Conservation (phyloP, 2,797 vertebrate genomes). For the Lagothrix lagotricha region DNA sequence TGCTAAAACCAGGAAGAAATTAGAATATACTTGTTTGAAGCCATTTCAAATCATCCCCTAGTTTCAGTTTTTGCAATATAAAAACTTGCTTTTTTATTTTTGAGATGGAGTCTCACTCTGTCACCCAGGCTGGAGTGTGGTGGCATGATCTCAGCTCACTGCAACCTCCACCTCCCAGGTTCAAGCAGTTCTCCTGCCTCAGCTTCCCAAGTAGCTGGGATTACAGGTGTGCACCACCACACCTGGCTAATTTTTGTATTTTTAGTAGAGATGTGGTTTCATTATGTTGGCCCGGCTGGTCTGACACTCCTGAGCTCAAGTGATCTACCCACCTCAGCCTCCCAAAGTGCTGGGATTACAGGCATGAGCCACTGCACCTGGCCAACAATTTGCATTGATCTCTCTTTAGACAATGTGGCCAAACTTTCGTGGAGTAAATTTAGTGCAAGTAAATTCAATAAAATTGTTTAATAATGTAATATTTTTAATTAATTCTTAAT, state of each 20-base stretch:
- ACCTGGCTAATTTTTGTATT: background rate
- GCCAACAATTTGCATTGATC: background rate
- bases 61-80: background rate
- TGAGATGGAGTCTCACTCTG: no score
- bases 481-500: background rate
- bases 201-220: no score
- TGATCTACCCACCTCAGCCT: background rate
- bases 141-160: no score
- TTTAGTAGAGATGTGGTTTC: background rate
- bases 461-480: background rate
- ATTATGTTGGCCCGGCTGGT: background rate
- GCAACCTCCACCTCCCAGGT: no score
- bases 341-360: background rate
- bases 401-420: background rate
- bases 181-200: no score
- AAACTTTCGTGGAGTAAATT: background rate
- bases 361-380: background rate
- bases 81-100: background rate
- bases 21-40: background rate
- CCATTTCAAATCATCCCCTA: background rate
- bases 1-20: background rate
- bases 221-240: no score
- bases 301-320: background rate
- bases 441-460: conserved; percentile 13
- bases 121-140: no score